These are phyloP conservation scores for Aotus griseimembra DNA, from an alignment of 2,797 vertebrate genomes.

Conservation along the genomic window DNA sequence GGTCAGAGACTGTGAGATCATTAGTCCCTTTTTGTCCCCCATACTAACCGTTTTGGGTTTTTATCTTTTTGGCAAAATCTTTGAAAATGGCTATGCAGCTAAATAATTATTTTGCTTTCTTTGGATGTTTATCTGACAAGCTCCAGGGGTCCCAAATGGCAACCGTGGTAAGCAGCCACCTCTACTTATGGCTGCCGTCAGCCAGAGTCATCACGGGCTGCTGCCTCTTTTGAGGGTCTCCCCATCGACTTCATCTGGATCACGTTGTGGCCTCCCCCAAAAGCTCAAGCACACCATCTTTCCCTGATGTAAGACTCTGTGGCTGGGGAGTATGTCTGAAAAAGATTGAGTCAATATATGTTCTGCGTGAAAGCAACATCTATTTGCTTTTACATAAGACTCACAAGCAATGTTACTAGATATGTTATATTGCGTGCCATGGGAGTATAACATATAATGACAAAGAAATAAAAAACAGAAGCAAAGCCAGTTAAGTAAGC, in stretches of 20 bases:
- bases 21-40: not conserved
- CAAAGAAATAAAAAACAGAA: slow-evolving; percentile 25
- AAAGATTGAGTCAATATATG: not conserved
- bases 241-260: not conserved
- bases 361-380: not conserved
- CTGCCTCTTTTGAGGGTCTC: not conserved
- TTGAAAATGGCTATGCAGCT: not conserved
- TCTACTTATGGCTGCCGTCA: not conserved
- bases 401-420: not conserved
- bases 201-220: not conserved
- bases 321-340: not conserved
- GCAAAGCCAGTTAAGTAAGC: not conserved
- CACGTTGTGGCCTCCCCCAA: not conserved
- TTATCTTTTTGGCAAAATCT: not conserved
- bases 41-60: not conserved
- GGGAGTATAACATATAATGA: not conserved
- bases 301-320: not conserved
- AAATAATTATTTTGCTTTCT: not conserved
- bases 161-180: too few species aligned
- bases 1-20: not conserved
- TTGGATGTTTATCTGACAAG: not conserved
- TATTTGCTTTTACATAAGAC: not conserved
- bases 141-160: not conserved
- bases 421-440: not conserved
- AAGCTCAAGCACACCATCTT: not conserved